phyloP scores from a whole-genome alignment of 2,797 vertebrate genomes.

The Clarias fuscus region DNA sequence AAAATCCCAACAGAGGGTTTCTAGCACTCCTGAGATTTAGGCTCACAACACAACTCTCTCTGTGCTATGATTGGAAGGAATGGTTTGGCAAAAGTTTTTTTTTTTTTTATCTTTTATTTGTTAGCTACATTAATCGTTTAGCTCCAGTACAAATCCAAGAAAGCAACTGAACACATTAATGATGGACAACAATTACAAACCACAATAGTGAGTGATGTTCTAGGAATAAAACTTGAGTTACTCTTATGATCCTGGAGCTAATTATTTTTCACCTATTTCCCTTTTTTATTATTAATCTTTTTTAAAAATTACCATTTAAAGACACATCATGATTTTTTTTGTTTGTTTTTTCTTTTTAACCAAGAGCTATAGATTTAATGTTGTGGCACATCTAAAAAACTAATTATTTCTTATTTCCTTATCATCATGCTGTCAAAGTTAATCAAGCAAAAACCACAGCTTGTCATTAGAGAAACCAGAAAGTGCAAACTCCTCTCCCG shows the following conservation, averaged over 20 bases:
- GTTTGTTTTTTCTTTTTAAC: no score
- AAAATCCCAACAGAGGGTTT: neutral
- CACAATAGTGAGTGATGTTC: neutral
- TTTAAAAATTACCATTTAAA: neutral
- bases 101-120: neutral
- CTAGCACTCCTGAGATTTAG: neutral
- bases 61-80: neutral
- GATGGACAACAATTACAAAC: neutral
- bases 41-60: neutral
- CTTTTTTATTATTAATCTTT: neutral
- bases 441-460: neutral
- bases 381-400: neutral
- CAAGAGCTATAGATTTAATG: neutral
- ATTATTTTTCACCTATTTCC: neutral
- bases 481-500: neutral
- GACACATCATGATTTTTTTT: neutral
- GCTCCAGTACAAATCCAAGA: neutral
- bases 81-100: neutral
- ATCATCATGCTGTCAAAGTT: neutral
- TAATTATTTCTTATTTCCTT: neutral
- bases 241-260: neutral
- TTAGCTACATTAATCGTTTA: neutral
- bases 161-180: neutral
- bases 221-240: neutral
- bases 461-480: neutral